These are phyloP conservation scores for Agapornis roseicollis DNA, from an alignment of 2,113 vertebrate species.

Conservation along the genomic window DNA sequence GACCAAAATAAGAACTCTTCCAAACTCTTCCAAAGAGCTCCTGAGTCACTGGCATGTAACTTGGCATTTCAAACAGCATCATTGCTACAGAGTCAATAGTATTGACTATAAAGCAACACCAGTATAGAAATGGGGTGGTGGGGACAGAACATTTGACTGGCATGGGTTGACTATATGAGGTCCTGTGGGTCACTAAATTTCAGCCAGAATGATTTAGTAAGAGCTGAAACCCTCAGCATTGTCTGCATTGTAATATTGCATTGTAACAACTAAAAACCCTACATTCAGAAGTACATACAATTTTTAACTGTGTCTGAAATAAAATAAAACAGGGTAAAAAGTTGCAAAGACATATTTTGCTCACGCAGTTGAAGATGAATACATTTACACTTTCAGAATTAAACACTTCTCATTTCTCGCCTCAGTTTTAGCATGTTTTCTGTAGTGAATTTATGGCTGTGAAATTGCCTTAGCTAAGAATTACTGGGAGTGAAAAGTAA, in stretches of 20 bases:
- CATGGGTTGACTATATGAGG: not conserved
- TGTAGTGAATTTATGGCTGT: constrained; percentile 14
- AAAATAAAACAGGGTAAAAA: not conserved
- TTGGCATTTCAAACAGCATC: not conserved
- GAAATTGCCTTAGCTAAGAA: constrained; percentile 10
- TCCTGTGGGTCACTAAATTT: not conserved
- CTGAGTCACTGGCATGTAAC: not conserved
- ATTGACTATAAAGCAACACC: not conserved
- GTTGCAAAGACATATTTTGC: not conserved
- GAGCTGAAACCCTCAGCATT: not conserved
- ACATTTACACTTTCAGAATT: constrained; percentile 33
- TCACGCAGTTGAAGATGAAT: constrained; percentile 3
- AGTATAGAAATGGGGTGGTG: not conserved
- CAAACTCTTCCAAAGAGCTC: not conserved
- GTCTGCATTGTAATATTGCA: not conserved
- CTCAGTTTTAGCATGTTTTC: constrained; percentile 12
- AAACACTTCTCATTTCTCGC: constrained; percentile 33
- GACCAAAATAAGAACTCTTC: not conserved
- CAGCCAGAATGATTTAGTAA: not conserved
- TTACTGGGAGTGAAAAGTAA: not conserved
- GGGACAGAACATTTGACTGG: not conserved
- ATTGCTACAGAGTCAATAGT: not conserved
- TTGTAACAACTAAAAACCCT: not conserved
- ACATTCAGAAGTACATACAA: not conserved
- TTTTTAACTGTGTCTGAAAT: not conserved